Evolutionary conservation across 2,888 invertebrate genomes (phyloP), one percentile per base, ranked within the genome.

Genomic region (Lymantria monacha): DNA sequence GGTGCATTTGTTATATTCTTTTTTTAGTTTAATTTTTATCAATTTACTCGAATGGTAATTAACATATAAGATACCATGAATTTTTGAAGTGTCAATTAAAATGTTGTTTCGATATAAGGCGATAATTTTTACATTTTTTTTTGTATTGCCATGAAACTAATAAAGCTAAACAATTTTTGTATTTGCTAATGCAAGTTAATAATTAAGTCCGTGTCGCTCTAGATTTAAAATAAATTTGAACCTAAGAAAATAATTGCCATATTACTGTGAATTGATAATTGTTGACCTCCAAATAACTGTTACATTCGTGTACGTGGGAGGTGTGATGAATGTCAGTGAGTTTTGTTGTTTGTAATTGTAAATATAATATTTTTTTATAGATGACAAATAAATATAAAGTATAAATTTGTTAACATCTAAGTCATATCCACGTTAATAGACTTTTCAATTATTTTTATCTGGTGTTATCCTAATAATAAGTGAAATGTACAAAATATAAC

Each of bases 401-500:
- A 80, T 73, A 67, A 70, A 79, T 79, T 22, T 81, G 81, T 86
- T 87, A 83, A 83, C 83, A 84, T 83, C 84, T 87, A 87, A 87
- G 87, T 88, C 89, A 88, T 88, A 87, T 87, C 83, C 75, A 78
- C 81, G 84, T 87, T 88, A 81, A 77, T 79, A 76, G 75, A 78
- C 71, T 74, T 22, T 81, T 85, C 79, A 84, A 83, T 85, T 84
- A 81, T 83, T 83, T 84, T 83, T 87, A 88, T 83, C 85, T 78
- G 85, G 83, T 87, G 89, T 90, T 91, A 90, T 83, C 79, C 80
- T 90, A 90, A 83, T 90, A 74, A 75, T 90, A 90, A 85, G 89
- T 77, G 76, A 83, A 84, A 84, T 90, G 90, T 91, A 90, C 89
- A 89, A 89, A 87, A 82, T 79, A 41, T 80, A 82, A 42, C 79